A percentile compares a stretch with the other conserved stretches of the same genome.
Conservation (phyloP, 2,113 vertebrate species). For the Rhineura floridana region DNA sequence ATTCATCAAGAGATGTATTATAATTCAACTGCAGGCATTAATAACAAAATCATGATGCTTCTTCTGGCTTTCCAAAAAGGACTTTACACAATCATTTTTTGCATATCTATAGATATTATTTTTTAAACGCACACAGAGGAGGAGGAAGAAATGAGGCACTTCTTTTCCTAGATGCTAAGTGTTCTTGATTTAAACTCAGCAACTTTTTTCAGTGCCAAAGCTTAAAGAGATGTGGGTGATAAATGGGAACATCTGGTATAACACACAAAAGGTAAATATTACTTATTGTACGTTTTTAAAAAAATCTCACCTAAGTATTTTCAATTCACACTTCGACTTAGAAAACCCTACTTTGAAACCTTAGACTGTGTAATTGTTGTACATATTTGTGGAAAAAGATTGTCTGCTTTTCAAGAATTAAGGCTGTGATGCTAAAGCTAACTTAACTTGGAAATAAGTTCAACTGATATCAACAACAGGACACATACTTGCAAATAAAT, state of each 20-base stretch:
- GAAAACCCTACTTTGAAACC: constrained; percentile 51
- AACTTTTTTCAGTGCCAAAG: constrained; percentile 61
- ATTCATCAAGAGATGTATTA: constrained; percentile 24
- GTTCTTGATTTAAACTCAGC: constrained; percentile 61
- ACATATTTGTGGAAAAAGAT: constrained; percentile 23
- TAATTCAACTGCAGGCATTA: constrained; percentile 50
- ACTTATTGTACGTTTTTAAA: constrained; percentile 40
- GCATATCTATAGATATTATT: constrained; percentile 59
- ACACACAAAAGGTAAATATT: constrained; percentile 65
- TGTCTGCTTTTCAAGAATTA: constrained; percentile 18
- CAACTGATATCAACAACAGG: neutral
- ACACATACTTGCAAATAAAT: constrained; percentile 29
- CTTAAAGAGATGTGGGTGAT: constrained; percentile 66
- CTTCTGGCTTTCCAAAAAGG: constrained; percentile 72
- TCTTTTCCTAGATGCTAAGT: constrained; percentile 64
- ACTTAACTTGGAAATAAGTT: constrained; percentile 18
- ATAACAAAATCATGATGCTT: constrained; percentile 72
- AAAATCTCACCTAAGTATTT: constrained; percentile 59
- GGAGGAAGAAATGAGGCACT: constrained; percentile 39
- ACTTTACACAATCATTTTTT: constrained; percentile 70
- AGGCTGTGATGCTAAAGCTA: neutral
- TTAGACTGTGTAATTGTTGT: constrained; percentile 25
- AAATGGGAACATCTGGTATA: constrained; percentile 71
- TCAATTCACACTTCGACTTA: constrained; percentile 56
- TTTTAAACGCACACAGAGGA: constrained; percentile 52